Evolutionary conservation across 2,113 vertebrate species (phyloP).

Genomic region (Plestiodon gilberti): DNA sequence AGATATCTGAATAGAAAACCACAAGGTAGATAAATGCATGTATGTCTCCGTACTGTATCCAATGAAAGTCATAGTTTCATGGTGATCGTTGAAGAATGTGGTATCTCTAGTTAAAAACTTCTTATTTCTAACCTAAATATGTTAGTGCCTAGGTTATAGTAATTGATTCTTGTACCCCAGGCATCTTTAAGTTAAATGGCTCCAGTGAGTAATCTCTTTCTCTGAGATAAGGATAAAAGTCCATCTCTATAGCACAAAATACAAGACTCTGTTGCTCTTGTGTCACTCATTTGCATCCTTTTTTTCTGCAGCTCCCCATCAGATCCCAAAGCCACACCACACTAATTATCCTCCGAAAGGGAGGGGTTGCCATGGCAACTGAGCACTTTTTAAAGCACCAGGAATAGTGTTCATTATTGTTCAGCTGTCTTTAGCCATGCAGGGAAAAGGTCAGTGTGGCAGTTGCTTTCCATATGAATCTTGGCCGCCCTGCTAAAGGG

Average conservation of each 20-base stretch:
- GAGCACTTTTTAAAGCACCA: slow-evolving; percentile 66
- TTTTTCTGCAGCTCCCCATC: neutral
- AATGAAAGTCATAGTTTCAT: neutral
- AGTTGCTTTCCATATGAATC: slow-evolving; percentile 59
- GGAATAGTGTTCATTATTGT: slow-evolving; percentile 71
- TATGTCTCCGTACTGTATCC: neutral
- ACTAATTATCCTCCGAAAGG: slow-evolving; percentile 81
- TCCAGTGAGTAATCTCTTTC: neutral
- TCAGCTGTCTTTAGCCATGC: slow-evolving; percentile 52
- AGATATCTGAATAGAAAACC: neutral
- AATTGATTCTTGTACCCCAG: neutral
- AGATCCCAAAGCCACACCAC: slow-evolving; percentile 69
- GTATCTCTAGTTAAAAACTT: neutral
- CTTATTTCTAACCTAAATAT: neutral
- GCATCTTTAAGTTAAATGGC: too few relatives aligned
- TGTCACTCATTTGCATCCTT: neutral
- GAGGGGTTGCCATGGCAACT: slow-evolving; percentile 78
- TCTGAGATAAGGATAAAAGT: neutral
- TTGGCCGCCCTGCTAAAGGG: slow-evolving; percentile 27
- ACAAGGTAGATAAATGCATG: neutral
- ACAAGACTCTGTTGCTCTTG: neutral
- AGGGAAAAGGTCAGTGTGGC: slow-evolving; percentile 60
- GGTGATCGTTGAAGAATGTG: neutral
- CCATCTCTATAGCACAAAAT: neutral
- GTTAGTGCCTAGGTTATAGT: too few relatives aligned